Percentiles rank a stretch among this genome's conserved stretches.
phyloP scores from a whole-genome alignment of 2,113 vertebrate species.

The Pyxicephalus adspersus region DNA sequence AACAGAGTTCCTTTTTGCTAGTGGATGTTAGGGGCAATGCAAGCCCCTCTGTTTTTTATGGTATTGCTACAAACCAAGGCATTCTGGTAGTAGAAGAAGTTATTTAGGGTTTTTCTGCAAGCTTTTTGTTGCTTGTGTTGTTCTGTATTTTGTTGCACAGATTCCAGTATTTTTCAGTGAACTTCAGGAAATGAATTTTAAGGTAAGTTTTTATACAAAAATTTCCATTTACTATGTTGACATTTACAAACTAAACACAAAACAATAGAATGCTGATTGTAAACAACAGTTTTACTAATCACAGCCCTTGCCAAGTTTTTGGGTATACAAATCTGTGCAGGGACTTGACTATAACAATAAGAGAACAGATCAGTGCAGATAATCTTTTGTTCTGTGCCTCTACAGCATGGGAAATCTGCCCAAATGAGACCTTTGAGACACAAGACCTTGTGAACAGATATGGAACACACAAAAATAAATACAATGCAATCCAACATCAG shows the following conservation, averaged over 20 bases:
- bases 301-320: background rate
- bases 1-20: too few relatives aligned
- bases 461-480: conserved; percentile 17
- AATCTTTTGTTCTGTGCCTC: conserved; percentile 25
- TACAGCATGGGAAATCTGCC: conserved; percentile 12
- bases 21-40: too few relatives aligned
- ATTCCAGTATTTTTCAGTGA: too few relatives aligned
- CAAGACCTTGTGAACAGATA: conserved; percentile 43
- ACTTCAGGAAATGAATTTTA: too few relatives aligned
- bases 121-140: too few relatives aligned
- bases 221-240: background rate
- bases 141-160: too few relatives aligned
- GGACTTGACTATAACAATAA: conserved; percentile 19
- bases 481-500: conserved; percentile 26
- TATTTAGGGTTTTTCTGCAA: too few relatives aligned
- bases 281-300: background rate
- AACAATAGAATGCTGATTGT: background rate
- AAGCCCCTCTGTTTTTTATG: too few relatives aligned
- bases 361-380: conserved; percentile 24
- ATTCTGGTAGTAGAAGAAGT: too few relatives aligned
- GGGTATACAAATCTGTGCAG: background rate
- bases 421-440: conserved; percentile 38
- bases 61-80: too few relatives aligned
- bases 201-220: background rate
- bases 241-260: background rate